Percentiles rank a stretch among this genome's conserved stretches.
Evolutionary conservation across 2,888 invertebrate genomes (phyloP).

Genomic region (Girardia tigrina): DNA sequence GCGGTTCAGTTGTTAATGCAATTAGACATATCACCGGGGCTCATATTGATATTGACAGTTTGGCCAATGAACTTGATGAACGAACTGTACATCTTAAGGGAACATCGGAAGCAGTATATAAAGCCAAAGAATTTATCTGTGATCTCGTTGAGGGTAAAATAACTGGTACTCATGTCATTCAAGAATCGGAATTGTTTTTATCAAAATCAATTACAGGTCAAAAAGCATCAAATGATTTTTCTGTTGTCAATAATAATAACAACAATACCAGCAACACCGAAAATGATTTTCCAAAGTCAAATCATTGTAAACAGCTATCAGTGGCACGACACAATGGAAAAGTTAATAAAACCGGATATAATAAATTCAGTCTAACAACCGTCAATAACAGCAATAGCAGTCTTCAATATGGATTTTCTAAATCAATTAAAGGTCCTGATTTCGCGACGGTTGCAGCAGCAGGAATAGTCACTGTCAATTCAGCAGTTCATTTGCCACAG

Average conservation of each 20-base stretch:
- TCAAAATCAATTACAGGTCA: background rate
- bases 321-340: background rate
- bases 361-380: background rate
- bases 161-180: background rate
- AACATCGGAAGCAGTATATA: slow-evolving; percentile 35
- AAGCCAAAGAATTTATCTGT: slow-evolving; percentile 71
- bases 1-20: slow-evolving; percentile 91
- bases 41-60: slow-evolving; percentile 83
- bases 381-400: slow-evolving; percentile 1
- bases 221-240: background rate
- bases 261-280: slow-evolving; percentile 16
- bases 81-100: slow-evolving; percentile 33
- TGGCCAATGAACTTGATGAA: slow-evolving; percentile 30
- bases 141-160: slow-evolving; percentile 34
- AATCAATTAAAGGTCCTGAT: slow-evolving; percentile 49
- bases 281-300: background rate
- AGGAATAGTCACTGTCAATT: slow-evolving; percentile 51
- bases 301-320: background rate
- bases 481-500: background rate
- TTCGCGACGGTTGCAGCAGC: slow-evolving; percentile 61
- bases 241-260: no score
- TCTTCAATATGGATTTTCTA: slow-evolving; percentile 14
- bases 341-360: background rate
- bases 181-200: background rate
- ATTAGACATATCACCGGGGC: slow-evolving; percentile 89